These are phyloP conservation scores for Drosophila nasuta DNA, from an alignment of 1,140 invertebrate species.

Conservation along the genomic window DNA sequence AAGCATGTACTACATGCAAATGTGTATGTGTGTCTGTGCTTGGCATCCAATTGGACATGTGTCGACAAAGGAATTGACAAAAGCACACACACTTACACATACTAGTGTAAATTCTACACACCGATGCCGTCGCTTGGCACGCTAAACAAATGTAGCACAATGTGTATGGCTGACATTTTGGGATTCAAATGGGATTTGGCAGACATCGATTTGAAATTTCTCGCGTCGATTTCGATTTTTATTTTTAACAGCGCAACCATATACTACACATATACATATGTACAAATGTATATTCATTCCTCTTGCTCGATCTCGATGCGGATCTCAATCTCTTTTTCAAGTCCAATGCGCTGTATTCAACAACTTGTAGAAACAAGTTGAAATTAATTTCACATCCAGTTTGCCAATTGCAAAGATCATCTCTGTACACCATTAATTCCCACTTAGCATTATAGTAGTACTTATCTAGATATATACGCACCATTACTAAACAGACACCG, in stretches of 20 bases:
- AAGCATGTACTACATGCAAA: neutral
- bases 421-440: neutral
- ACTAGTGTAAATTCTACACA: slow-evolving; percentile 4
- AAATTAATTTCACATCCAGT: slow-evolving; percentile 17
- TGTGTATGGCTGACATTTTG: slow-evolving; percentile 72
- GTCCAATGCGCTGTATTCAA: slow-evolving; percentile 32
- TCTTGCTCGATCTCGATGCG: neutral
- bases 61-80: slow-evolving; percentile 14
- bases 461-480: slow-evolving; percentile 62
- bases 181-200: slow-evolving; percentile 53
- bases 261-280: neutral
- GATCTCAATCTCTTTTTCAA: slow-evolving; percentile 28
- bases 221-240: slow-evolving; percentile 34
- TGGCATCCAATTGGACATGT: slow-evolving; percentile 23
- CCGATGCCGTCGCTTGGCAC: slow-evolving; percentile 5
- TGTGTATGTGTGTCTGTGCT: slow-evolving; percentile 17
- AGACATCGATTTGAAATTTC: slow-evolving; percentile 56
- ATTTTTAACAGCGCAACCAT: slow-evolving; percentile 55
- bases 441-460: neutral
- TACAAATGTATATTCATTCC: neutral
- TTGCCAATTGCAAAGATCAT: neutral
- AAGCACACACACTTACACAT: slow-evolving; percentile 5
- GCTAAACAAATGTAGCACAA: slow-evolving; percentile 50
- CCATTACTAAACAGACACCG: slow-evolving; percentile 85
- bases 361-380: slow-evolving; percentile 43